These are phyloP conservation scores for Drosophila mayaguana DNA, from an alignment of 2,888 invertebrate species.

Conservation along the genomic window DNA sequence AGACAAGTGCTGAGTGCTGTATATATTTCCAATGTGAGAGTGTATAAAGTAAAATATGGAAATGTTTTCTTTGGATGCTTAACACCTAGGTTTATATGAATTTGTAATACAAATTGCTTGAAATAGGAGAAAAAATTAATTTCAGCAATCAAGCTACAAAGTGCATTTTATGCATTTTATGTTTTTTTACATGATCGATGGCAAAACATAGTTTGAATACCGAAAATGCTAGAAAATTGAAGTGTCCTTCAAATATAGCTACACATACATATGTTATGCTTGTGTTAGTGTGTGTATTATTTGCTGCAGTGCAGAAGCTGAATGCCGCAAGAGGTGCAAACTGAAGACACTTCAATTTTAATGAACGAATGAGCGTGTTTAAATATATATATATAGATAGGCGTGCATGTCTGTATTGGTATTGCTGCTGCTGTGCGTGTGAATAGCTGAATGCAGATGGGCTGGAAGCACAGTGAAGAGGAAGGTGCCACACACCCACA, in stretches of 20 bases:
- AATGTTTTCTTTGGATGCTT: background rate
- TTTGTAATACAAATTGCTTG: background rate
- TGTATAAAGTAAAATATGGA: too few species aligned
- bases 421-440: slow-evolving; percentile 17
- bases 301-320: slow-evolving; percentile 14
- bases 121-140: background rate
- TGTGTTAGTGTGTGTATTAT: background rate
- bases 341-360: slow-evolving; percentile 38
- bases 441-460: slow-evolving; percentile 30
- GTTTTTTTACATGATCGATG: background rate
- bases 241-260: background rate
- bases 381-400: slow-evolving; percentile 1
- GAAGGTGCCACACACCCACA: background rate
- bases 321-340: slow-evolving; percentile 9
- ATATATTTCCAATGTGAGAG: too few species aligned
- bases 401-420: slow-evolving; percentile 3
- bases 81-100: background rate
- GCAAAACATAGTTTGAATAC: background rate
- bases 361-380: slow-evolving; percentile 25
- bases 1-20: too few species aligned
- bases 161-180: background rate
- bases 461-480: slow-evolving; percentile 39
- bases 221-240: background rate
- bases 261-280: background rate
- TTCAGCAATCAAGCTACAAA: background rate